Conservation (phyloP, 2,113 vertebrate genomes). For the Excalfactoria chinensis region DNA sequence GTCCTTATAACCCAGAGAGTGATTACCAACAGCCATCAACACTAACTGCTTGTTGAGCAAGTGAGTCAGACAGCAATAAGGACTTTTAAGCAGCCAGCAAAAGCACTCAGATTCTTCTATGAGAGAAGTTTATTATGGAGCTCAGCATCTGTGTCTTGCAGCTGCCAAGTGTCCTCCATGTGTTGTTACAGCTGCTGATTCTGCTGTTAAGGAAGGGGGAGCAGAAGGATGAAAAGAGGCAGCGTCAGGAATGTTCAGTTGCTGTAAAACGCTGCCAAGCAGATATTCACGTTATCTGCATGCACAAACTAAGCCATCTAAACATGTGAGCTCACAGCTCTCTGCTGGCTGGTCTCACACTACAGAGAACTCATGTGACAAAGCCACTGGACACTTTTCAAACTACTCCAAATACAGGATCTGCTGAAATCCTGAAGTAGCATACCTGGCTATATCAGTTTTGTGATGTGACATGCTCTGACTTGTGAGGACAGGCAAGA, state of each 20-base stretch:
- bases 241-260: slow-evolving; percentile 73
- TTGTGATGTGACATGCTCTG: slow-evolving; percentile 9
- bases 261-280: slow-evolving; percentile 64
- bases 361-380: not conserved
- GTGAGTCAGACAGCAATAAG: slow-evolving; percentile 74
- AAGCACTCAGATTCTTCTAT: slow-evolving; percentile 70
- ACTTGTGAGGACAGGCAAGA: slow-evolving; percentile 13
- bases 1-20: slow-evolving; percentile 49
- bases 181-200: slow-evolving; percentile 83
- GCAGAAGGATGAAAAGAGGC: slow-evolving; percentile 78
- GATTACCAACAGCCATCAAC: slow-evolving; percentile 63
- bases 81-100: slow-evolving; percentile 77
- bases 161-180: slow-evolving; percentile 84
- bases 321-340: slow-evolving; percentile 16
- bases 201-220: slow-evolving; percentile 71
- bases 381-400: slow-evolving; percentile 47
- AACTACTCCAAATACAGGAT: slow-evolving; percentile 48
- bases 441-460: slow-evolving; percentile 44
- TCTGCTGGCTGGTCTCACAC: slow-evolving; percentile 30
- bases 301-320: slow-evolving; percentile 7
- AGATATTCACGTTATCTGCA: slow-evolving; percentile 68
- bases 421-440: slow-evolving; percentile 63
- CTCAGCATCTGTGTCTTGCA: slow-evolving; percentile 84
- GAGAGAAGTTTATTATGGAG: slow-evolving; percentile 70
- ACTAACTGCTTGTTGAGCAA: slow-evolving; percentile 58